Evolutionary conservation across 1,140 invertebrate species (phyloP).

Genomic region (Leptinotarsa lineolata): DNA sequence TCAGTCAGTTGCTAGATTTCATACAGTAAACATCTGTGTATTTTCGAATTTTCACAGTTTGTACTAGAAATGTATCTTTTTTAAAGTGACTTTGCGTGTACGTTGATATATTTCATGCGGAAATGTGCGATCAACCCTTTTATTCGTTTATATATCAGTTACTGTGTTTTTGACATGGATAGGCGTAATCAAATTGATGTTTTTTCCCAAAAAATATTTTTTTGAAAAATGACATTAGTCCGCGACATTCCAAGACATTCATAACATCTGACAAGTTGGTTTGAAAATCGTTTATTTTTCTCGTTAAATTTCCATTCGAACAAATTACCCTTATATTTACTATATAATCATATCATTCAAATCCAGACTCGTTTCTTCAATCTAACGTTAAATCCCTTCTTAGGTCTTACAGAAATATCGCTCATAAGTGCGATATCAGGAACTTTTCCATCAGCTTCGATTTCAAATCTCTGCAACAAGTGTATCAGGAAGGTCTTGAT

Average conservation of each 20-base stretch:
- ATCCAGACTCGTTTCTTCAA: slow-evolving; percentile 36
- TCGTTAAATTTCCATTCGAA: background rate
- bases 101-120: too few species aligned
- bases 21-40: too few species aligned
- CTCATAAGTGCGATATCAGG: slow-evolving; percentile 34
- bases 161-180: too few species aligned
- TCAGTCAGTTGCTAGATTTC: too few species aligned
- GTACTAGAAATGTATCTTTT: too few species aligned
- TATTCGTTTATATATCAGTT: too few species aligned
- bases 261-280: too few species aligned
- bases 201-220: background rate
- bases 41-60: too few species aligned
- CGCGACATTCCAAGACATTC: background rate
- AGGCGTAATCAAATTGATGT: too few species aligned
- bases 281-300: too few species aligned
- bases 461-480: slow-evolving; percentile 35
- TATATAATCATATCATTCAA: background rate
- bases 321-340: background rate
- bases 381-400: slow-evolving; percentile 35
- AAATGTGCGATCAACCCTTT: too few species aligned
- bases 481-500: slow-evolving; percentile 34
- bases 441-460: slow-evolving; percentile 36
- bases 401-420: slow-evolving; percentile 41
- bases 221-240: background rate
- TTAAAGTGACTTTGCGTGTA: too few species aligned